A percentile compares a stretch with the other conserved stretches of the same genome.
Conservation (phyloP, 2,797 vertebrate species). For the Syndactyla subalaris region DNA sequence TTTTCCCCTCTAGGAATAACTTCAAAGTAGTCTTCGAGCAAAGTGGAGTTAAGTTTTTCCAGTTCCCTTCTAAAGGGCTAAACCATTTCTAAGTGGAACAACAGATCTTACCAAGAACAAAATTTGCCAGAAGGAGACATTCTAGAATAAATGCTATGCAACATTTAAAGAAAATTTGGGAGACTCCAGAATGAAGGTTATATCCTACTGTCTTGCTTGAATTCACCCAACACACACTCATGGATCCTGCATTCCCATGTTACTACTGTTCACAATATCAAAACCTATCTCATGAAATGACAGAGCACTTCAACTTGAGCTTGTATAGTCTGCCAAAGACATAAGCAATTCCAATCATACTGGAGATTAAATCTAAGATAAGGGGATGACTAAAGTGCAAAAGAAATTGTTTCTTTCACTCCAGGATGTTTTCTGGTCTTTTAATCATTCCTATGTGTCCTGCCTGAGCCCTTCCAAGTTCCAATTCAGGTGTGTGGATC, state of each 20-base stretch:
- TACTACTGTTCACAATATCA: not conserved
- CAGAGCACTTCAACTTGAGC: not conserved
- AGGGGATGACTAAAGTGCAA: not conserved
- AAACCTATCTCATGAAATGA: not conserved
- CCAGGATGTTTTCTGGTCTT: not conserved
- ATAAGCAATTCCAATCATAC: not conserved
- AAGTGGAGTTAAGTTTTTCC: not conserved
- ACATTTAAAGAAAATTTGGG: not conserved
- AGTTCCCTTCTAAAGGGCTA: not conserved
- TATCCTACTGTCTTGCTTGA: accelerated
- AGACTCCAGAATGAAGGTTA: not conserved
- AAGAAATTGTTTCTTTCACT: not conserved
- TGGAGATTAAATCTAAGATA: not conserved
- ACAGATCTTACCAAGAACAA: not conserved
- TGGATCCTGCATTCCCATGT: not conserved
- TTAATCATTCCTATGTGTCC: not conserved
- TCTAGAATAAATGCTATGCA: not conserved
- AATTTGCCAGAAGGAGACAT: not conserved
- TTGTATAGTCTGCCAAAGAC: not conserved
- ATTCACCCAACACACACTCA: not conserved
- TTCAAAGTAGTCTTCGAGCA: not conserved
- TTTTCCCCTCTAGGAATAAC: not conserved
- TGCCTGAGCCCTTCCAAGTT: not conserved
- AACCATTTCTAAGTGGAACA: not conserved
- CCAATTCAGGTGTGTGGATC: not conserved